A percentile compares a stretch with the other conserved stretches of the same genome.
Evolutionary conservation across 2,113 vertebrate genomes (phyloP).

Genomic region (Vimba vimba): DNA sequence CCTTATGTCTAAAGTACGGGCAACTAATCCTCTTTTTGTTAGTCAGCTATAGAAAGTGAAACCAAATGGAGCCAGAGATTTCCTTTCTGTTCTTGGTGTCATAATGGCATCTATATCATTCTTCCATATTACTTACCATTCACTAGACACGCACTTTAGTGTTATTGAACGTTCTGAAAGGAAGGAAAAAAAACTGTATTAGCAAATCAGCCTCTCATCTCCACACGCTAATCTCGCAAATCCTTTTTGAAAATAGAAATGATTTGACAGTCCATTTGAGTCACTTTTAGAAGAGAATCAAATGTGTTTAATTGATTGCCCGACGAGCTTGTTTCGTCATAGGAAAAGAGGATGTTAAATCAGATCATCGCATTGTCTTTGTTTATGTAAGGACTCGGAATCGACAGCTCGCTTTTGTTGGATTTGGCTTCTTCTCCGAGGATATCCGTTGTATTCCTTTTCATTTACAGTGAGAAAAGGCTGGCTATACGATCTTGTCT

Average conservation of each 20-base stretch:
- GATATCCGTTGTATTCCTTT: slow-evolving; percentile 32
- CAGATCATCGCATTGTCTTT: slow-evolving; percentile 36
- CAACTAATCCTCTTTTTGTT: too few relatives aligned
- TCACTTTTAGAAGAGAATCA: slow-evolving; percentile 26
- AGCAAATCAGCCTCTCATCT: slow-evolving; percentile 3
- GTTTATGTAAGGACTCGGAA: slow-evolving; percentile 31
- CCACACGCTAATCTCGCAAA: slow-evolving; percentile 27
- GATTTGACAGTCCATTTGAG: slow-evolving; percentile 22
- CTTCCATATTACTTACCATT: not conserved
- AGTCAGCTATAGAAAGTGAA: slow-evolving; percentile 39
- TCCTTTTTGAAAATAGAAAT: slow-evolving; percentile 34
- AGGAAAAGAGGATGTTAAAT: slow-evolving; percentile 33
- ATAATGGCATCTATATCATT: slow-evolving; percentile 26
- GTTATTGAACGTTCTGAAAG: slow-evolving; percentile 9
- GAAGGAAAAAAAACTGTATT: slow-evolving; percentile 16
- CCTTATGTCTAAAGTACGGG: not conserved
- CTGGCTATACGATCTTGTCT: not conserved
- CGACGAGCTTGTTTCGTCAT: slow-evolving; percentile 32
- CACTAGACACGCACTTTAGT: not conserved
- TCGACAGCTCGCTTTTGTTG: slow-evolving; percentile 15
- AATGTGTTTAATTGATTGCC: slow-evolving; percentile 47
- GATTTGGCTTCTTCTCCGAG: slow-evolving; percentile 43
- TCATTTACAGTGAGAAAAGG: slow-evolving; percentile 8
- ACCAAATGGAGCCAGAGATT: slow-evolving; percentile 44
- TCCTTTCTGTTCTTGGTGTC: slow-evolving; percentile 5